phyloP scores from a whole-genome alignment of 2,113 vertebrate genomes.

The Edolisoma coerulescens region DNA sequence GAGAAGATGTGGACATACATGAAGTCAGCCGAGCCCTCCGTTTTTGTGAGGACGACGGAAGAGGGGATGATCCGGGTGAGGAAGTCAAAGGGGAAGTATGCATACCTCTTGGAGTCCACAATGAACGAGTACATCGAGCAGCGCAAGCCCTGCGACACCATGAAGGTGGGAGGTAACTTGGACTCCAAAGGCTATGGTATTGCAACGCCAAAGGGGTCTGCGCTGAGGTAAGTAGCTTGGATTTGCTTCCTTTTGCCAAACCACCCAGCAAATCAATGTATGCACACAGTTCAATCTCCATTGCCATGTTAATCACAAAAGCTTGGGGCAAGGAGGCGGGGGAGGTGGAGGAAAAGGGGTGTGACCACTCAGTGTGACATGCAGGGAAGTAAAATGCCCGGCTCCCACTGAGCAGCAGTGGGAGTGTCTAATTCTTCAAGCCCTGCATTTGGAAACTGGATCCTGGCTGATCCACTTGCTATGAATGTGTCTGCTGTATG shows the following conservation, averaged over 20 bases:
- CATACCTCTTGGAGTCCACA: conserved; percentile 96
- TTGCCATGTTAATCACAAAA: conserved; percentile 4
- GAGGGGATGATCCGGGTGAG: conserved; percentile 95
- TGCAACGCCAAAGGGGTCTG: conserved; percentile 95
- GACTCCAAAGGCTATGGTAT: conserved; percentile 99
- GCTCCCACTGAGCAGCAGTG: background rate
- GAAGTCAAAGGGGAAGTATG: conserved; percentile 98
- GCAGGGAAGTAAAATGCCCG: background rate
- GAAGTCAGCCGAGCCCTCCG: conserved; percentile 95
- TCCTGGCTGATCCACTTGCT: conserved; percentile 42
- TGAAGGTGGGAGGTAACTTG: conserved; percentile 99
- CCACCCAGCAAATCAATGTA: conserved; percentile 16
- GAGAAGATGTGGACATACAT: conserved; percentile 99
- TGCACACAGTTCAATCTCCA: conserved; percentile 46
- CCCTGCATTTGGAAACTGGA: conserved; percentile 61
- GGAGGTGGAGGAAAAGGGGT: background rate
- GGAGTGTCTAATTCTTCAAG: conserved; percentile 17
- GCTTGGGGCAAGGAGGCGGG: background rate
- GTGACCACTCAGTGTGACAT: background rate
- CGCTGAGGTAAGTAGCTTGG: conserved; percentile 87
- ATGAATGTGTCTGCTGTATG: conserved; percentile 34
- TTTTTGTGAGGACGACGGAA: conserved; percentile 97
- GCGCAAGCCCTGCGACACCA: conserved; percentile 95
- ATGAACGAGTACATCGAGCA: conserved; percentile 99
- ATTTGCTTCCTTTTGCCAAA: conserved; percentile 44